Evolutionary conservation across 2,797 vertebrate species (phyloP).

Genomic region (Peromyscus eremicus): DNA sequence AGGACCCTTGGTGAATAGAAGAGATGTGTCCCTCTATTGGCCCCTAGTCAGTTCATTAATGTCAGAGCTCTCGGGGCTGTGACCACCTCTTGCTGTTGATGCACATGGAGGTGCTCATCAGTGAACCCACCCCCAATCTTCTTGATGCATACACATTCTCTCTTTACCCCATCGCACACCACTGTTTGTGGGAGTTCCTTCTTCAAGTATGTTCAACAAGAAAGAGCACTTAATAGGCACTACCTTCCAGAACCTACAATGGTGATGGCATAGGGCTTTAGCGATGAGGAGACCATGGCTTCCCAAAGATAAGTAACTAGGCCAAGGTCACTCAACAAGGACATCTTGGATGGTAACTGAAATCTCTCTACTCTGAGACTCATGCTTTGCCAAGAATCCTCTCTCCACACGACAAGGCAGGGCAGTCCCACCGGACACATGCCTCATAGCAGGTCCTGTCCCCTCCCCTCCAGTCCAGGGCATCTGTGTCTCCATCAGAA

Average conservation of each 20-base stretch:
- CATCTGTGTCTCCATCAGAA: slow-evolving; percentile 64
- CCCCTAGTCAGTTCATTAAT: not conserved
- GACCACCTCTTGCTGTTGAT: not conserved
- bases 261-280: not conserved
- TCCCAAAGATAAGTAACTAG: slow-evolving; percentile 1
- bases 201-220: not conserved
- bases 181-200: not conserved
- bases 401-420: not conserved
- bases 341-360: slow-evolving; percentile 23
- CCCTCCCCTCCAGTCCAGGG: slow-evolving; percentile 4
- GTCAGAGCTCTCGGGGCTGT: not conserved
- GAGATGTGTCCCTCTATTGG: not conserved
- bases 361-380: not conserved
- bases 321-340: slow-evolving; percentile 51
- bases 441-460: slow-evolving; percentile 33
- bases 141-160: not conserved
- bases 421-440: not conserved
- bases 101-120: not conserved
- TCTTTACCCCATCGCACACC: not conserved
- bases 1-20: not conserved
- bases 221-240: not conserved
- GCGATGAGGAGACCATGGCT: not conserved
- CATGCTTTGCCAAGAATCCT: slow-evolving; percentile 2
- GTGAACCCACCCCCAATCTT: not conserved
- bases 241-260: not conserved